phyloP scores from a whole-genome alignment of 2,888 invertebrate genomes.

The Fragum sueziense region DNA sequence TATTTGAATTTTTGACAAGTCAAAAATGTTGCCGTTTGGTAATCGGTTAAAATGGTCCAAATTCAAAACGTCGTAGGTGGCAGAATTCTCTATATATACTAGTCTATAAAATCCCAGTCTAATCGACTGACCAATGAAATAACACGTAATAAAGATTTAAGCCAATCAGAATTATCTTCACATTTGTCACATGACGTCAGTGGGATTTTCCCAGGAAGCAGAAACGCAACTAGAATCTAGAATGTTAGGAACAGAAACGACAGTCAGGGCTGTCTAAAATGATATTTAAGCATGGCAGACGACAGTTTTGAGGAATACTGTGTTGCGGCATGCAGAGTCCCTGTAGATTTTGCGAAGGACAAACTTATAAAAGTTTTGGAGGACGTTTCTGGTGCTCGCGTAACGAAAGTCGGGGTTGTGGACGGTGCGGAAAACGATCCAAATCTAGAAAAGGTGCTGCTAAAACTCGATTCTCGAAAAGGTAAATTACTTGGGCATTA shows the following conservation, averaged over 20 bases:
- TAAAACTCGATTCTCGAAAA: not conserved
- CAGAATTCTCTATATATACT: too few relatives aligned
- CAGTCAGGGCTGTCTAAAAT: not conserved
- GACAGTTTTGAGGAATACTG: not conserved
- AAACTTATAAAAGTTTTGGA: not conserved
- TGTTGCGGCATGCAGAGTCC: not conserved
- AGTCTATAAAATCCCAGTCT: not conserved
- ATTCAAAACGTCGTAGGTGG: too few relatives aligned
- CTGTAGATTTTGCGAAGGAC: not conserved
- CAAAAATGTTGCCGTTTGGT: too few relatives aligned
- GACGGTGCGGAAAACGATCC: conserved; percentile 1
- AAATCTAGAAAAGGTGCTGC: not conserved
- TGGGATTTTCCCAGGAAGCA: not conserved
- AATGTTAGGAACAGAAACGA: not conserved
- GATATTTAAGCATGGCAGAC: not conserved
- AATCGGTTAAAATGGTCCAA: too few relatives aligned
- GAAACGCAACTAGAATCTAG: not conserved
- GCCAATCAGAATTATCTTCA: not conserved
- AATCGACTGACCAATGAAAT: not conserved
- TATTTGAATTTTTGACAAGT: too few relatives aligned
- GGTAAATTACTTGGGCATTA: not conserved
- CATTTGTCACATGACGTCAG: not conserved
- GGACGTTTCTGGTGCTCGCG: not conserved
- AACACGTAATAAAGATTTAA: not conserved
- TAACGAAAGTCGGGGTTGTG: not conserved